Conservation (phyloP, 2,888 invertebrate genomes). For the Harpagoxenus sublaevis region DNA sequence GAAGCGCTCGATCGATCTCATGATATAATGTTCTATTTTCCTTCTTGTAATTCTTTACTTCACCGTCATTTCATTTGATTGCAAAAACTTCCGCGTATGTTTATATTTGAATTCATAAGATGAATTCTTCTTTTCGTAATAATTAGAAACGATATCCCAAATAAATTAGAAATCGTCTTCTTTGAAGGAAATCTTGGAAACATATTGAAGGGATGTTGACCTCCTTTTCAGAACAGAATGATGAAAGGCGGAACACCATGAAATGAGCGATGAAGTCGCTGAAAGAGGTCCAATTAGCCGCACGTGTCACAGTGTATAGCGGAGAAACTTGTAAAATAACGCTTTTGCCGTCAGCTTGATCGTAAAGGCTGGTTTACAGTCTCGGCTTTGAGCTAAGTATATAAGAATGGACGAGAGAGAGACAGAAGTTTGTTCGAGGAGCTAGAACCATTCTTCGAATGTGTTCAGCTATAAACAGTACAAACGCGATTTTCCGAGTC, state of each 20-base stretch:
- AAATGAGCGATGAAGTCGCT: constrained; percentile 59
- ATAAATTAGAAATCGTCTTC: background rate
- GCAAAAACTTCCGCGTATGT: background rate
- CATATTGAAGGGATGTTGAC: background rate
- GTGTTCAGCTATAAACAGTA: constrained; percentile 2
- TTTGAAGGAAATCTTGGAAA: background rate
- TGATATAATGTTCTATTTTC: constrained; percentile 21
- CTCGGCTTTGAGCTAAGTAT: constrained; percentile 21
- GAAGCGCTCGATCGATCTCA: constrained; percentile 25
- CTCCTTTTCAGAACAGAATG: constrained; percentile 18
- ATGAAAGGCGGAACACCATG: constrained; percentile 26
- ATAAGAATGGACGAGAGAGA: constrained; percentile 21
- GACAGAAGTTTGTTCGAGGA: constrained; percentile 17
- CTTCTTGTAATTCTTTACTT: background rate
- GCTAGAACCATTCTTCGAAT: constrained; percentile 3
- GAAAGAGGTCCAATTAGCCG: constrained; percentile 59
- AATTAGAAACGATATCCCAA: background rate
- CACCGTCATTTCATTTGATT: background rate
- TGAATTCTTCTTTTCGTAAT: background rate
- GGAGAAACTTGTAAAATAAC: constrained; percentile 69
- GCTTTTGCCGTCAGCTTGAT: constrained; percentile 56
- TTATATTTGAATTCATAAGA: background rate
- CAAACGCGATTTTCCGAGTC: background rate
- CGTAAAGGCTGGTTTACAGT: constrained; percentile 63
- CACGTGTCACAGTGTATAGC: constrained; percentile 41